These are phyloP conservation scores for Orthonyx spaldingii DNA, from an alignment of 2,113 vertebrate genomes.

Conservation along the genomic window DNA sequence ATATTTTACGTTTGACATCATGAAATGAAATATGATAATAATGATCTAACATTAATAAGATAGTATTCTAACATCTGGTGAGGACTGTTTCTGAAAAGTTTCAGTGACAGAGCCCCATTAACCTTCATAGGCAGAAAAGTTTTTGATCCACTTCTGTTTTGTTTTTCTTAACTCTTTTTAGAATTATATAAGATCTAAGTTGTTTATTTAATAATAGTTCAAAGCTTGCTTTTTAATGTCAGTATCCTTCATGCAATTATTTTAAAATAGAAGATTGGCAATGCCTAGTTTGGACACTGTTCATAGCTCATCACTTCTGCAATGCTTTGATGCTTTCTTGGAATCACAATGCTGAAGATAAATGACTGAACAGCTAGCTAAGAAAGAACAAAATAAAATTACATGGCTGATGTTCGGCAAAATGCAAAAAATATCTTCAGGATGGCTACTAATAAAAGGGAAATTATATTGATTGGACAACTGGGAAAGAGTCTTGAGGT, in stretches of 20 bases:
- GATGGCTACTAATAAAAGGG: background rate
- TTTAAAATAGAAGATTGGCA: background rate
- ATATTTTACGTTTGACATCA: background rate
- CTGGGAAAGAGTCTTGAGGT: background rate
- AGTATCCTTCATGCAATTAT: background rate
- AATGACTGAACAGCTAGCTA: background rate
- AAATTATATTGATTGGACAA: background rate
- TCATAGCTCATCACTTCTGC: background rate
- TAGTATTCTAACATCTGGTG: background rate
- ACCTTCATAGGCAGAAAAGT: background rate
- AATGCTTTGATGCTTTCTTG: conserved; percentile 13
- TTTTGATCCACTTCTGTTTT: background rate
- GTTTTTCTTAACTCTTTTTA: background rate
- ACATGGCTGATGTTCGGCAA: background rate
- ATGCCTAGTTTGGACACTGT: background rate
- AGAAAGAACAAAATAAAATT: background rate
- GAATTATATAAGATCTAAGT: background rate
- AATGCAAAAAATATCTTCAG: background rate
- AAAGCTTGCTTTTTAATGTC: background rate
- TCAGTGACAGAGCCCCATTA: background rate
- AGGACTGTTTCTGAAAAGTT: background rate
- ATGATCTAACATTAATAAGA: background rate
- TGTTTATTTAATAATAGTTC: background rate
- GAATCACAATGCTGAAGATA: background rate
- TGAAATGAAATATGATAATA: background rate